A percentile compares a stretch with the other conserved stretches of the same genome.
Evolutionary conservation across 2,113 vertebrate genomes (phyloP).

Genomic region (Brachypodius melanocephalos): DNA sequence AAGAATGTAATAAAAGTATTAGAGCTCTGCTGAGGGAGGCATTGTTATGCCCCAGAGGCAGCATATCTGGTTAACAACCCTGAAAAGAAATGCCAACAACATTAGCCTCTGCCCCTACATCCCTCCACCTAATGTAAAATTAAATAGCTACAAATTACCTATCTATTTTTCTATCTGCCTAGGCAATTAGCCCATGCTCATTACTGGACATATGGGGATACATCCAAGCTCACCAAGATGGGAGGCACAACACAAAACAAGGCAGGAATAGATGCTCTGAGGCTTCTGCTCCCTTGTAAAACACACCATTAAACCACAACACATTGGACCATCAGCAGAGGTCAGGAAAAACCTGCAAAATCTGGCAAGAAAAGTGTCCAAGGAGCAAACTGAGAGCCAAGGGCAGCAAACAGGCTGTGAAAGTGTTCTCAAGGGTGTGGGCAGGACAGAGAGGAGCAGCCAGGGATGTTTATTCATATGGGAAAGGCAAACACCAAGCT

Average conservation of each 20-base stretch:
- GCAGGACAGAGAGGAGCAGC: neutral
- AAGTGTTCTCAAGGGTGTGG: neutral
- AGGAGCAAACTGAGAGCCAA: neutral
- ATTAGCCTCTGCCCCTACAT: conserved; percentile 67
- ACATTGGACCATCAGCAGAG: neutral
- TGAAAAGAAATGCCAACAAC: conserved; percentile 68
- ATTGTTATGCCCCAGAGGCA: conserved; percentile 64
- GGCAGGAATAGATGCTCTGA: neutral
- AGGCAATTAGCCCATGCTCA: conserved; percentile 51
- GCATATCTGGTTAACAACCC: conserved; percentile 65
- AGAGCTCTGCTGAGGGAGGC: conserved; percentile 37
- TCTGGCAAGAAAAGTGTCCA: neutral
- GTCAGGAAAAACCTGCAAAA: neutral
- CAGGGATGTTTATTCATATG: conserved; percentile 36
- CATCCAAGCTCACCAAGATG: neutral
- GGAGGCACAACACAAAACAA: neutral
- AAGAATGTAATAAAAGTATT: conserved; percentile 64
- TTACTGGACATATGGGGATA: conserved; percentile 61
- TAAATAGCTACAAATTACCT: conserved; percentile 68
- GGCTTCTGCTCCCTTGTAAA: neutral
- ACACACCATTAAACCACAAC: neutral
- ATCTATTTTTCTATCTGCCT: conserved; percentile 66
- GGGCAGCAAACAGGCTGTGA: neutral
- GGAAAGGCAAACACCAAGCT: conserved; percentile 12
- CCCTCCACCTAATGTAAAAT: conserved; percentile 65